Evolutionary conservation across 2,797 vertebrate species (phyloP).

Genomic region (Cuniculus paca): DNA sequence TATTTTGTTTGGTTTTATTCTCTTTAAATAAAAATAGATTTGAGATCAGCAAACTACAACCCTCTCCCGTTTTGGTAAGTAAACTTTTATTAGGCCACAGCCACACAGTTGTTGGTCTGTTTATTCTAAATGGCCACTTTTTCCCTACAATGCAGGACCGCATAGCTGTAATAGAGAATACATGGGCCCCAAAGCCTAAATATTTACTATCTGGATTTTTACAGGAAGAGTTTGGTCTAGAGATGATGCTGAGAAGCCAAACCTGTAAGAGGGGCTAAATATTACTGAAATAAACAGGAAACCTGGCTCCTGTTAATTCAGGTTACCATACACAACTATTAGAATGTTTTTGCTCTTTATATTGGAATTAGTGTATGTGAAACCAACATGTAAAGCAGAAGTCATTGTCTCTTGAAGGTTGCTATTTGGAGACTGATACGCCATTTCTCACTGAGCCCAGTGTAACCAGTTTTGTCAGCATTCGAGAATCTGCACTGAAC

Average conservation of each 20-base stretch:
- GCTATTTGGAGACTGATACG: background rate
- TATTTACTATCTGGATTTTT: background rate
- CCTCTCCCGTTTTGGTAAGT: background rate
- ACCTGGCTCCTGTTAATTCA: background rate
- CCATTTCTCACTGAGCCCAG: background rate
- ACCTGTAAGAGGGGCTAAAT: background rate
- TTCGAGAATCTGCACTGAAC: background rate
- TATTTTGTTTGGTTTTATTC: too few species aligned
- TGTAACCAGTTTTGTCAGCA: background rate
- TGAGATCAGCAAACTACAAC: background rate
- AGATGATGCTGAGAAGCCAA: background rate
- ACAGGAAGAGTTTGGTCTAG: background rate
- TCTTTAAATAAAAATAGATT: background rate
- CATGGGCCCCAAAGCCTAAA: background rate
- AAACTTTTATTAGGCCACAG: background rate
- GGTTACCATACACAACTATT: background rate
- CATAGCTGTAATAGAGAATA: background rate
- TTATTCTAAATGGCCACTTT: background rate
- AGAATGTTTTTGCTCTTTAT: background rate
- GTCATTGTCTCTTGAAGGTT: background rate
- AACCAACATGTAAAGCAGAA: background rate
- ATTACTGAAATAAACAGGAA: conserved; percentile 3
- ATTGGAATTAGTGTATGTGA: background rate
- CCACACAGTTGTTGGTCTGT: too few species aligned
- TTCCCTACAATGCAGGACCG: background rate